Base-by-base conservation (phyloP, 2,797 vertebrate genomes). In the Anguilla marmorata region DNA sequence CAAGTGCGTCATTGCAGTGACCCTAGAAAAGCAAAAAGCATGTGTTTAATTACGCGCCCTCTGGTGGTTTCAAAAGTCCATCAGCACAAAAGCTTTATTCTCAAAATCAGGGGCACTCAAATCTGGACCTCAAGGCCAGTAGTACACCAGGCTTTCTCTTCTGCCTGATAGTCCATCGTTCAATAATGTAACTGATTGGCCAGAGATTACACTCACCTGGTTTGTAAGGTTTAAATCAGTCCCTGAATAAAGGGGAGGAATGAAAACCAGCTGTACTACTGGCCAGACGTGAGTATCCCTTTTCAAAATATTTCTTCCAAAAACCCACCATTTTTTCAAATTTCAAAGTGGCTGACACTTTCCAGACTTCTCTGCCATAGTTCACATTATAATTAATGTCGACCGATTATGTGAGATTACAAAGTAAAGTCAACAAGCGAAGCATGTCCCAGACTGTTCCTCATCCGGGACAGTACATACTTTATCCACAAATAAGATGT, bases 1-100 rank as follows among this genome's bases (percentile, higher is more conserved):
- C 96, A 82, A 99, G 91, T 88, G 97, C 96, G 89, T 99, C 98
- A 91, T 98, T 99, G 96, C 97, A 98, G 93, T 96, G 96, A 86
- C 96, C 95, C 96, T 96, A 89, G 89, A 91, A 88, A 89, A 50
- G 88, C 88, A 91, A 14, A 88, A 84, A 60, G 66, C 85, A 52
- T 76, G 5, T 60, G 80, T 30, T 72, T 54, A n/a, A 69, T 74
- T 72, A 48, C 45, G 48, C 2, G 45, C 88, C 54, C 56, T 41
- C 37, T 80, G 88, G n/a, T 30, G 52, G 66, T 21, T 27, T 11
- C 37, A 86, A 56, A 87, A 33, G 41, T 33, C 69, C 27, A 27
- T 33, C 66, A 85, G 58, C 85, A 52, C 54, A 12, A n/a, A 72
- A 74, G 37, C 0, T 52, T 30, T 30, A 27, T 72, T 72, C 27